phyloP scores from a whole-genome alignment of 2,113 vertebrate genomes.

The Melanocharis versteri region DNA sequence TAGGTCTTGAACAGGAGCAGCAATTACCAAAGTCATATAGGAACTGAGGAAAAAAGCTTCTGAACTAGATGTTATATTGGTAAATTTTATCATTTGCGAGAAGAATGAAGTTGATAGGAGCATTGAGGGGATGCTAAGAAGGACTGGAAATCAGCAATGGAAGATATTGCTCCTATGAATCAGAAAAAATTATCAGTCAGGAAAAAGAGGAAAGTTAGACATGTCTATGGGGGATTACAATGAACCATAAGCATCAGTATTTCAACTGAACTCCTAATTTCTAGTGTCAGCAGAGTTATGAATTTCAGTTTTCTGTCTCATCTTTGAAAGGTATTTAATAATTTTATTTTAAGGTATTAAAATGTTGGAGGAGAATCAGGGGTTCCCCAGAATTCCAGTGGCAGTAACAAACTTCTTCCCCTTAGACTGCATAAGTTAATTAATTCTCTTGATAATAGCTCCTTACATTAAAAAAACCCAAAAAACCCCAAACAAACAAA shows the following conservation, averaged over 20 bases:
- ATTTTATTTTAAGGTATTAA: neutral
- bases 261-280: neutral
- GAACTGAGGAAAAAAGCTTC: neutral
- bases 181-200: neutral
- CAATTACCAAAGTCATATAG: neutral
- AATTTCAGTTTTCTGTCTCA: neutral
- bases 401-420: neutral
- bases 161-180: neutral
- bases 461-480: neutral
- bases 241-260: neutral
- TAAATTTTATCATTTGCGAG: neutral
- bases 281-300: neutral
- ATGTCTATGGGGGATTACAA: neutral
- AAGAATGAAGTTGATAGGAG: neutral
- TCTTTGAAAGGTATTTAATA: neutral
- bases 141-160: neutral
- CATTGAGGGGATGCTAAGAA: neutral
- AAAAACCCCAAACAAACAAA: neutral
- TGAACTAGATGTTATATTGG: neutral
- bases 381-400: neutral
- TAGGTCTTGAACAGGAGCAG: neutral
- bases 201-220: neutral
- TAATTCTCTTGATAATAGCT: neutral
- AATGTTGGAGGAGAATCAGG: neutral
- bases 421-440: neutral